phyloP scores from a whole-genome alignment of 2,888 invertebrate species.

The Pristionchus maxplancki region DNA sequence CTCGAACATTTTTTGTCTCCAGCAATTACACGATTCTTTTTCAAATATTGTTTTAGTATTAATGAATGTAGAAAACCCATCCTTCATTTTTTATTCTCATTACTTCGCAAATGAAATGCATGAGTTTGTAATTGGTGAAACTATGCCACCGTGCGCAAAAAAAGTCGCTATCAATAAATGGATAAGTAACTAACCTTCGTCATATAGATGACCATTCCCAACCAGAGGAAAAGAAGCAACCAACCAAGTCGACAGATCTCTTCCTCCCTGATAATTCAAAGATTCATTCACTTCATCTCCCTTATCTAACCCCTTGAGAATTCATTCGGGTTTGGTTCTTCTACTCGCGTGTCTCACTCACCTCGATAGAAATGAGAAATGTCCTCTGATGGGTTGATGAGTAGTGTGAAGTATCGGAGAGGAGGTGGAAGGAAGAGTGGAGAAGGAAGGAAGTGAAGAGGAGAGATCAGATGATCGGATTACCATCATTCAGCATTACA shows the following conservation, averaged over 20 bases:
- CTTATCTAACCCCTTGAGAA: background rate
- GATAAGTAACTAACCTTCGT: conserved; percentile 56
- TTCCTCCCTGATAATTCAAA: conserved; percentile 56
- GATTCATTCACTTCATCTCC: background rate
- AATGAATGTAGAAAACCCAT: no score
- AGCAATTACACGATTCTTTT: no score
- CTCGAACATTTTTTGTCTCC: no score
- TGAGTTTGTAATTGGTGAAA: background rate
- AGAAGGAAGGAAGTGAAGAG: background rate
- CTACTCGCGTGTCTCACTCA: conserved; percentile 5
- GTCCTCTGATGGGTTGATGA: background rate
- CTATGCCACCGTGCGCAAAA: background rate
- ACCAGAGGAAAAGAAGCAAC: conserved; percentile 63
- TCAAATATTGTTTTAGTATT: no score
- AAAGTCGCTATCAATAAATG: background rate
- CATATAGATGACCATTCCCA: conserved; percentile 66
- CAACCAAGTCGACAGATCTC: conserved; percentile 67
- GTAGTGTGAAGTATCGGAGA: conserved; percentile 16
- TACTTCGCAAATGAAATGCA: no score
- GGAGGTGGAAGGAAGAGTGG: background rate
- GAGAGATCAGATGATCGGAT: background rate
- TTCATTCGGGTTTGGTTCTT: background rate
- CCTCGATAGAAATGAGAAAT: conserved; percentile 51
- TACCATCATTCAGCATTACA: background rate
- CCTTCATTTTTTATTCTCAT: no score